Base-by-base conservation (phyloP, 2,797 vertebrate genomes). In the Gobio occitaniae region DNA sequence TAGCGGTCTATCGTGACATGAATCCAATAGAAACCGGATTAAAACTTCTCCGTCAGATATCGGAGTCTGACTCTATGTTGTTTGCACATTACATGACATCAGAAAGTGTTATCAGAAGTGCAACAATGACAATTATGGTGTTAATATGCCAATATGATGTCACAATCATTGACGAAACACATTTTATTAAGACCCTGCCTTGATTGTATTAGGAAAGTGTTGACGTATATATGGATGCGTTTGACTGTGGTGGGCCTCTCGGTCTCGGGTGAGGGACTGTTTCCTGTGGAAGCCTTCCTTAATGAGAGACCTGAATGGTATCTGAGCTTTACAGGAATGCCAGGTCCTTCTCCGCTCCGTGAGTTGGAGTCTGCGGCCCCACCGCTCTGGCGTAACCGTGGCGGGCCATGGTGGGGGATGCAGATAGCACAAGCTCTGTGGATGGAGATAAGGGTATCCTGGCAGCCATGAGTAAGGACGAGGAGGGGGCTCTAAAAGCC, bases 281-380 rank as follows among this genome's bases (percentile, higher is more conserved):
- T 66, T 88, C 84, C 84, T 68, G 52, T 84, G 71, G 84, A 83
- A 44, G 50, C 36, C 80, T 84, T 89, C 84, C 79, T 83, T 82
- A 86, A 88, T 52, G 44, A 50, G 54, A 56, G 71, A 87, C 79
- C 89, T 90, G 87, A 89, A 90, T 91, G 89, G 89, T 92, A 92
- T 91, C 90, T 89, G 82, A 32, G 48, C 54, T 89, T 89, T 88
- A 89, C 91, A 91, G 91, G 89, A 88, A 86, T 90, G 87, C 86
- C 69, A 70, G 70, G 78, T 70, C 84, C 70, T 50, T 61, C 47
- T 47, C 72, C 29, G 68, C 71, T 85, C 84, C 56, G 77, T 74
- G 80, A 84, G 82, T 77, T 61, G 72, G 72, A 84, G 84, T 74
- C 70, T 52, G 50, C 11, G 36, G 47, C 66, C 56, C 21, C 54